Base-by-base conservation (phyloP, 2,113 vertebrate genomes). In the Emydocephalus ijimae region DNA sequence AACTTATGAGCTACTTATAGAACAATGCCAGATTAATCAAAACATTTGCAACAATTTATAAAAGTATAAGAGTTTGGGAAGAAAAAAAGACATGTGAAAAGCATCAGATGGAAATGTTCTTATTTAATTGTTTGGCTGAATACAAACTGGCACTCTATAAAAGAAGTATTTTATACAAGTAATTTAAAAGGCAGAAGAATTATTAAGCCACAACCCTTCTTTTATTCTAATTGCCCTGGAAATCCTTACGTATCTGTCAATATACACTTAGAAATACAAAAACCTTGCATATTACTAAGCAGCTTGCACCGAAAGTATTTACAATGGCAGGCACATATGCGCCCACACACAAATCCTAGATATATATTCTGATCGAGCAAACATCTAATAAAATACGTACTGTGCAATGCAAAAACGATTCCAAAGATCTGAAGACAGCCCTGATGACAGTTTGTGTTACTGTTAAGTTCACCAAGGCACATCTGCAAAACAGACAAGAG, bases 101-200 rank as follows among this genome's bases (percentile, higher is more conserved):
- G 95, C 94, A 86, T 74, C 57, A 91, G 92, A 93, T 94, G 74
- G 95, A 95, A 97, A 90, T 48, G 89, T 91, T 94, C 92, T 96
- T 95, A 94, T 91, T 94, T 93, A 96, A 97, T 97, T 97, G 94
- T 92, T 89, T 74, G 93, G 96, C 94, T 50, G 92, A 97, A 96
- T 93, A 24, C 93, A 97, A 96, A 97, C 97, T 97, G 94, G 94
- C n/a, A 90, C 93, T 95, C 96, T 97, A 96, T 95, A 97, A 97
- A 97, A 97, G 92, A 90, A 97, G 97, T 97, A 55, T 15, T 55
- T 15, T 55, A 95, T 93, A 94, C 89, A 95, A 96, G 91, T 95
- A 29, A 94, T 95, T 95, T 92, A 92, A 95, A 97, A 87, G 96
- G 96, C 93, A 95, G 94, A 94, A 94, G 93, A 94, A 96, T 96